Base-by-base conservation (phyloP, 2,113 vertebrate genomes). In the Mustelus asterias region DNA sequence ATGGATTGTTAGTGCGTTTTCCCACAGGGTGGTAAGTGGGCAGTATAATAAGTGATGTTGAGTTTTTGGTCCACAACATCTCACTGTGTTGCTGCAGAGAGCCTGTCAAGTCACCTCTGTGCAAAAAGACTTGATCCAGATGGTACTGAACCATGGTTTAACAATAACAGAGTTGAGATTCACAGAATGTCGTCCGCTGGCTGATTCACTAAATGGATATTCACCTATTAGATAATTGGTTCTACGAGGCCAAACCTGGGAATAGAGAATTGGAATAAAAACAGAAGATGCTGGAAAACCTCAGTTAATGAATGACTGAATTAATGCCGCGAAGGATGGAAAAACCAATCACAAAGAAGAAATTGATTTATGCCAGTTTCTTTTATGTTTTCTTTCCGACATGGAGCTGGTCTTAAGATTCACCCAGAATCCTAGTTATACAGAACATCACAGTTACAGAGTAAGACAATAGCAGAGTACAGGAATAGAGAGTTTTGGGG, bases 331-430 rank as follows among this genome's bases (percentile, higher is more conserved):
- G 48, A 60, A 29, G 54, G 54, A 63, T 60, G 60, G 60, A 54
- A 63, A 90, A 90, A 90, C 0, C 20, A 69, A 4, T 44, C 37
- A 94, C 63, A 44, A 94, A 44, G 58, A 90, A 11, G 88, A 60
- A 90, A 90, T 33, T 60, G 29, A 26, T 70, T 94, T 69, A 94
- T 48, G n/a, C 65, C 63, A 94, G 65, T 18, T 69, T 94, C 65
- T 94, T 94, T 94, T 70, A 94, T 41, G 44, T 63, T 83, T 41
- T 14, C 4, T 94, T 70, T 94, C 58, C 88, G 44, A 94, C 65
- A 70, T 69, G 92, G 92, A 94, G 37, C 65, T 8, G 63, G 65
- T 44, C 65, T 94, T 94, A 70, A 44, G 65, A 65, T 63, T 44
- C 37, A 20, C 41, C 65, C 65, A 70, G 18, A 70, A n/a, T 70